Percentiles rank a stretch among this genome's conserved stretches.
Evolutionary conservation across 1,140 invertebrate species (phyloP).

Genomic region (Danaus plexippus): DNA sequence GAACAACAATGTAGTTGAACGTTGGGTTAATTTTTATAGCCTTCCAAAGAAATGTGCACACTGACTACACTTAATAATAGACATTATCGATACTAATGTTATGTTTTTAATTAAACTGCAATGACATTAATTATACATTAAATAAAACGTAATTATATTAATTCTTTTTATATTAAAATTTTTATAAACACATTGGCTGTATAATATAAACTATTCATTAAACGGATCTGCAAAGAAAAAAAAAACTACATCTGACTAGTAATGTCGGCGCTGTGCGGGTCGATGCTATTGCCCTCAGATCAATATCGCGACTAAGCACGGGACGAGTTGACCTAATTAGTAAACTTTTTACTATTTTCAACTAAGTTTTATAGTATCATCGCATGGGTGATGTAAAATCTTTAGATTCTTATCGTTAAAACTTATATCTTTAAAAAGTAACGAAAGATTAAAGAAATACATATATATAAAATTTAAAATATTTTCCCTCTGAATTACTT

Average conservation of each 20-base stretch:
- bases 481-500: too few species aligned
- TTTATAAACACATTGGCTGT: too few species aligned
- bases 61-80: constrained; percentile 1
- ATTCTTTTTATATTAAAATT: too few species aligned
- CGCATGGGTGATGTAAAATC: constrained; percentile 1
- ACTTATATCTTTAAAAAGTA: too few species aligned
- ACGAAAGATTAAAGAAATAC: too few species aligned
- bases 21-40: constrained; percentile 23
- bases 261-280: constrained; percentile 1
- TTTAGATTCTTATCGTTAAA: too few species aligned
- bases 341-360: constrained; percentile 25
- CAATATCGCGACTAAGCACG: constrained; percentile 23
- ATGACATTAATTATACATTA: not conserved
- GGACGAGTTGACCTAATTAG: constrained; percentile 38
- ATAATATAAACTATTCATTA: too few species aligned
- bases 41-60: not conserved
- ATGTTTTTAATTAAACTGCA: not conserved
- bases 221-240: too few species aligned
- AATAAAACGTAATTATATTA: not conserved
- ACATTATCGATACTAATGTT: not conserved
- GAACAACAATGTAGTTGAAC: constrained; percentile 11
- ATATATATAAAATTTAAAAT: too few species aligned
- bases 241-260: not conserved
- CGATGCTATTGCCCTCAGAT: constrained; percentile 13
- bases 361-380: constrained; percentile 8